Evolutionary conservation across 2,113 vertebrate genomes (phyloP).

Genomic region (Myocastor coypus): DNA sequence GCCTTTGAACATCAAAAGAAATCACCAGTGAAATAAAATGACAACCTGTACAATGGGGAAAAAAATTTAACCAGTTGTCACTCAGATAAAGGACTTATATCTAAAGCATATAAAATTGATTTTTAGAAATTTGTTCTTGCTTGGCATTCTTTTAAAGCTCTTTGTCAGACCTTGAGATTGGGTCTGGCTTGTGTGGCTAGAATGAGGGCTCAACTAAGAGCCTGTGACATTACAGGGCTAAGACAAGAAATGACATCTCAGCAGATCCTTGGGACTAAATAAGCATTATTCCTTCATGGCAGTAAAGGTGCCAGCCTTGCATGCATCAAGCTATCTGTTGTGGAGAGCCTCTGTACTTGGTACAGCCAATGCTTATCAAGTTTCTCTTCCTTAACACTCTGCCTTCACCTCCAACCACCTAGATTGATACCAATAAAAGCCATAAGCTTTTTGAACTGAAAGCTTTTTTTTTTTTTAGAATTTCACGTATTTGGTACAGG

Average conservation of each 20-base stretch:
- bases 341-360: background rate
- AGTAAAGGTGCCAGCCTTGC: background rate
- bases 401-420: background rate
- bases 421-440: background rate
- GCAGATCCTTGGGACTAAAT: background rate
- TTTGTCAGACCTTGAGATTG: conserved; percentile 28
- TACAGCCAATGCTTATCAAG: background rate
- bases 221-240: background rate
- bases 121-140: conserved; percentile 49
- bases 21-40: background rate
- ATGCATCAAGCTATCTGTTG: background rate
- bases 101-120: background rate
- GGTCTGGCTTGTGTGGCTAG: conserved; percentile 10
- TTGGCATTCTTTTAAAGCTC: background rate
- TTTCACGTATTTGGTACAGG: no score
- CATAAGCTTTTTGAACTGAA: background rate
- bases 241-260: background rate
- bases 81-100: background rate
- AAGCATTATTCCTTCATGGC: background rate
- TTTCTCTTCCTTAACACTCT: background rate
- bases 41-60: background rate
- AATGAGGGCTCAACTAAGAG: background rate
- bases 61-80: background rate
- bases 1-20: background rate
- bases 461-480: no score